Evolutionary conservation across 1,140 invertebrate genomes (phyloP), one percentile per base, ranked within the genome.

Genomic region (Oncopodura yosiiana): DNA sequence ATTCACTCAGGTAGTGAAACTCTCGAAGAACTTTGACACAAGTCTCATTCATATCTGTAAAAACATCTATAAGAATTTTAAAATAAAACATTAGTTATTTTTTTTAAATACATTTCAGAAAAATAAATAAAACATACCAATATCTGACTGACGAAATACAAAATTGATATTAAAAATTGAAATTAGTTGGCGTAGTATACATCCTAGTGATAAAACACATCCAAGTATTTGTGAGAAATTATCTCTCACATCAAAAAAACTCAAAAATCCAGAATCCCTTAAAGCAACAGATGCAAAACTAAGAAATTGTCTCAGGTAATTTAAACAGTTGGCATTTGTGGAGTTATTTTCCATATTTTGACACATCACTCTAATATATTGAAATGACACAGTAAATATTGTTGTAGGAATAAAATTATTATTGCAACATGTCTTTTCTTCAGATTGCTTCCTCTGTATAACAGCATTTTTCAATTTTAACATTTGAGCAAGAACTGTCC

Each of bases 331-430:
- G n/a, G 46, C 14, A 6, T 52, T 23, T 34, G 3, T 37, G 3
- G 26, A 6, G 8, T 30, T 30, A 8, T 24, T 27, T 44, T 12
- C 9, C 42, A 23, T 23, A 5, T 4, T 30, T 32, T 23, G 14
- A 48, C 11, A 16, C 9, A 34, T 12, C 9, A 32, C 11, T 32
- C 32, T 16, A 14, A 11, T 43, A 36, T 58, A 56, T 46, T 62
- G 49, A 37, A 63, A 63, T 18, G 61, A 63, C 3, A 56, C 37
- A 11, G 61, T 60, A 27, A 63, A 60, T 6, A 63, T 52, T 34
- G 37, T 60, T 12, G 61, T 63, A n/a, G 61, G 54, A 51, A 63
- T 58, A 37, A 60, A 60, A 39, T 63, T 60, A 36, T 63, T 63
- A n/a, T 32, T n/a, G 38, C 18, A 56, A 24, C 24, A n/a, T n/a